phyloP scores from a whole-genome alignment of 1,140 invertebrate genomes.

The Lerema accius region DNA sequence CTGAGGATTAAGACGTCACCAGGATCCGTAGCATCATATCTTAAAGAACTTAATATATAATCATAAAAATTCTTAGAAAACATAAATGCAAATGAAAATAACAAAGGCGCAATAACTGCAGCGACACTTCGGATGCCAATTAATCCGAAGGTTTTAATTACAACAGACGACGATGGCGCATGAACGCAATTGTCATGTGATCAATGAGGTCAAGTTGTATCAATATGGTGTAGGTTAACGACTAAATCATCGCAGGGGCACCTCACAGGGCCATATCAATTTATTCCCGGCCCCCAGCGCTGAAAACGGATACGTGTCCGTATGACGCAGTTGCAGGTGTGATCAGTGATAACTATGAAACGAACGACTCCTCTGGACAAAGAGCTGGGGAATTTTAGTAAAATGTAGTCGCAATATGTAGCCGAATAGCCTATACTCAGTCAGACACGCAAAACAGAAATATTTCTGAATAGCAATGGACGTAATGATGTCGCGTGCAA shows the following conservation, averaged over 20 bases:
- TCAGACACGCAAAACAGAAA: background rate
- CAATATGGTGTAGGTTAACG: constrained; percentile 66
- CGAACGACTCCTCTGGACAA: background rate
- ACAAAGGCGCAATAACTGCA: background rate
- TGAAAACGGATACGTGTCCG: constrained; percentile 45
- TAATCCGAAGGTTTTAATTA: constrained; percentile 30
- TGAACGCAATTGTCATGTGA: constrained; percentile 45
- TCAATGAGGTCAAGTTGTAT: constrained; percentile 63
- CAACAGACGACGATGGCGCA: constrained; percentile 6
- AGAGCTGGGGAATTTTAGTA: no score
- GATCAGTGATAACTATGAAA: background rate
- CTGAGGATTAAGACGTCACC: no score
- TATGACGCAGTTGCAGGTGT: constrained; percentile 43
- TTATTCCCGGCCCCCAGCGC: constrained; percentile 45
- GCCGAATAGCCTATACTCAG: background rate
- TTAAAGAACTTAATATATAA: no score
- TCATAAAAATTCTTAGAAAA: no score
- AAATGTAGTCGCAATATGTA: background rate
- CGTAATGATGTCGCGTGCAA: constrained; percentile 7
- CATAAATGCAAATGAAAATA: background rate
- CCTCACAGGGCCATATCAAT: constrained; percentile 69
- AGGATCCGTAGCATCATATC: no score
- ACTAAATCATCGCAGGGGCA: constrained; percentile 67
- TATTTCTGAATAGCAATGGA: no score
- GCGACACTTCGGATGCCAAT: background rate